Conservation (phyloP, 2,888 invertebrate species). For the Leptinotarsa tumamoca region DNA sequence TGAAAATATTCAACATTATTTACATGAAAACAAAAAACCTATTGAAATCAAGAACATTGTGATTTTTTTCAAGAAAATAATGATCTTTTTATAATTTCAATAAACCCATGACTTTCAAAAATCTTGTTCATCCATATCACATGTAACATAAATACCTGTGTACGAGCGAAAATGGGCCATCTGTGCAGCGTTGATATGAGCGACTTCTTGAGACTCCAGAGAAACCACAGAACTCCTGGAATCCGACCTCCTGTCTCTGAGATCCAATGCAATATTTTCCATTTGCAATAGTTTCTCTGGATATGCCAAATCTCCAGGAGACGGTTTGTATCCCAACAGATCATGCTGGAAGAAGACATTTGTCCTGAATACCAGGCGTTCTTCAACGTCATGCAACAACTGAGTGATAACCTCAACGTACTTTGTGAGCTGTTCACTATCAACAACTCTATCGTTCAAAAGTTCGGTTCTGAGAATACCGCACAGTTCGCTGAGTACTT, state of each 20-base stretch:
- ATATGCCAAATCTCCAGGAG: constrained; percentile 96
- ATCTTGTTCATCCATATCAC: neutral
- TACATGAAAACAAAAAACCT: too few species aligned
- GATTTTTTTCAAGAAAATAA: too few species aligned
- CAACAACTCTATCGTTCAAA: constrained; percentile 88
- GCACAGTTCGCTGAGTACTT: constrained; percentile 96
- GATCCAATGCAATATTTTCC: constrained; percentile 73
- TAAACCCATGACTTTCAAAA: too few species aligned
- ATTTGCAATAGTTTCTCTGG: constrained; percentile 98
- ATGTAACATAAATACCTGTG: constrained; percentile 57
- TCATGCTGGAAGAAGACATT: constrained; percentile 94
- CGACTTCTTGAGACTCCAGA: constrained; percentile 79
- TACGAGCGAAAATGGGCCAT: constrained; percentile 66
- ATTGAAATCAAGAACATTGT: too few species aligned
- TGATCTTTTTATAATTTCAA: too few species aligned
- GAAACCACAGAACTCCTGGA: constrained; percentile 79
- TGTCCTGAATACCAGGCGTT: constrained; percentile 94
- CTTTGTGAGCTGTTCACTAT: constrained; percentile 80
- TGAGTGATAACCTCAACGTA: constrained; percentile 84
- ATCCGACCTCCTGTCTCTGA: constrained; percentile 70
- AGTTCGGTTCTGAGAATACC: constrained; percentile 92
- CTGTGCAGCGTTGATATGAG: constrained; percentile 70
- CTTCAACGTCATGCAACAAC: constrained; percentile 93
- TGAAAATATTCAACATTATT: too few species aligned
- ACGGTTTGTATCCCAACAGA: constrained; percentile 88